Evolutionary conservation across 2,888 invertebrate species (phyloP).

Genomic region (Microctonus aethiopoides): DNA sequence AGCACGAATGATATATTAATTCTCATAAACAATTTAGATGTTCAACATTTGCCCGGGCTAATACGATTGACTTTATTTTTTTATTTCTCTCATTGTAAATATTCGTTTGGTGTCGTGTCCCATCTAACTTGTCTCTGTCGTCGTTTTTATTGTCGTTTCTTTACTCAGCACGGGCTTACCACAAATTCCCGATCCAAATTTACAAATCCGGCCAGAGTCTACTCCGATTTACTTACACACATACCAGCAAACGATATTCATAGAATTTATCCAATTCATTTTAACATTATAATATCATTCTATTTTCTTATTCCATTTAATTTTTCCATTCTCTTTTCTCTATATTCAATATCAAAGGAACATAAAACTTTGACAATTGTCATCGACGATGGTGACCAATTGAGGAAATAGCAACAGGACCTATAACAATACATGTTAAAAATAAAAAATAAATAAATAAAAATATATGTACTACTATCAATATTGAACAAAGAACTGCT

Average conservation of each 20-base stretch:
- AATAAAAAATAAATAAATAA: slow-evolving; percentile 11
- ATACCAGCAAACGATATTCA: not conserved
- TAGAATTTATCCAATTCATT: slow-evolving; percentile 9
- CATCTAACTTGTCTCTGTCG: slow-evolving; percentile 2
- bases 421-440: not conserved
- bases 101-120: not conserved
- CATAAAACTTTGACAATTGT: slow-evolving; percentile 5
- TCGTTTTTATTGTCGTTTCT: not conserved
- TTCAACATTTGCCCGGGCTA: not conserved
- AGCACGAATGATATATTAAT: not conserved
- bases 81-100: too few species aligned
- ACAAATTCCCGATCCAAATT: slow-evolving; percentile 25
- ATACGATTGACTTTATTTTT: not conserved
- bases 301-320: not conserved
- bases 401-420: not conserved
- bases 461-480: not conserved
- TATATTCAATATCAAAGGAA: not conserved
- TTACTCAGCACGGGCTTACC: not conserved
- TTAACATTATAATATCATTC: not conserved
- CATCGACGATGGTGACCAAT: not conserved
- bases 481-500: too few species aligned
- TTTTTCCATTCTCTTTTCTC: not conserved
- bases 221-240: slow-evolving; percentile 3
- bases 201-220: slow-evolving; percentile 20
- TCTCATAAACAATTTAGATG: not conserved